Base-by-base conservation (phyloP, 2,888 invertebrate species). In the Parnassius apollo region DNA sequence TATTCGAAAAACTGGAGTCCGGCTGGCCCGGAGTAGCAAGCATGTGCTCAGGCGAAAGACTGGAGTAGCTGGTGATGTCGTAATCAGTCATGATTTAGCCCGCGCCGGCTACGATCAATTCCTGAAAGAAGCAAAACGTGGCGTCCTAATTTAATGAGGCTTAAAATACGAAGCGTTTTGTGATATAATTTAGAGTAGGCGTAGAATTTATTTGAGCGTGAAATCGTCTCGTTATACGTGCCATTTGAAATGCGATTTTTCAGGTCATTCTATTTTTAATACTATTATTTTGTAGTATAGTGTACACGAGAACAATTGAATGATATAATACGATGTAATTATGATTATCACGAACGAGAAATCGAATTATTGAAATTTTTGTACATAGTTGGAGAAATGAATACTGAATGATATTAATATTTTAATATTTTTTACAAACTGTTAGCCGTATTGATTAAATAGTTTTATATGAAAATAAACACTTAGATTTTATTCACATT, bases 401-500 rank as follows among this genome's bases (percentile, higher is more conserved):
- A 82, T 84, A 85, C 81, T 87, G 87, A 87, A 88, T 85, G 85
- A 85, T 86, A 86, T 83, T 86, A 80, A 85, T 88, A 86, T 88
- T 88, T 86, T 88, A 87, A 81, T 89, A 88, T 75, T 80, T 83
- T 85, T 83, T 86, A 88, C 82, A 78, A 81, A 80, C 73, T 80
- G 77, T 81, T 83, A 84, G 82, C 75, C 75, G 72, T 83, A 83
- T 78, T 72, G 77, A 80, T 81, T 78, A 80, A 59, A 52, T 46
- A 59, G 71, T 71, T 77, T 68, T 76, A 81, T 74, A 72, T 82
- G 76, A 72, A 83, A 77, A 73, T 74, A 78, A 35, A 82, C 81
- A 82, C 77, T 66, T 84, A 83, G 75, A 72, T 78, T 81, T 77
- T 79, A 82, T 75, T 79, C 80, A 83, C 75, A 73, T 72, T 75